Evolutionary conservation across 2,113 vertebrate species (phyloP), one percentile per base, ranked within the genome.

Genomic region (Dolichotis patagonum): DNA sequence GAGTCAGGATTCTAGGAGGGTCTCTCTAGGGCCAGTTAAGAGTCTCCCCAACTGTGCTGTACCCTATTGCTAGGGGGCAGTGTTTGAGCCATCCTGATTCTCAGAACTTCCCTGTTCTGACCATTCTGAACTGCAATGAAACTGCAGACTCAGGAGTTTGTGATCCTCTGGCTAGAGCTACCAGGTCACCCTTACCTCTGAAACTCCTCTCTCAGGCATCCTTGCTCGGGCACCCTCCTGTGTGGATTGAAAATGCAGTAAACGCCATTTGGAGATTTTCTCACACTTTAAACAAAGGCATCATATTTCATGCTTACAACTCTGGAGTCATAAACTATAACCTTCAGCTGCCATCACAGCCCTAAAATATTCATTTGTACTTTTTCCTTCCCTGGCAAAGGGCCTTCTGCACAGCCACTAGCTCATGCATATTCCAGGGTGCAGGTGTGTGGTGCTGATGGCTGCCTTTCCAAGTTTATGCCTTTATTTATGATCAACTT

Each of bases 201-300:
- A 1, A 17, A 43, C 28, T 77, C 63, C 62, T 58, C 93, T 10
- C 9, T 75, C 1, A 24, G 73, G 13, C 49, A 49, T 43, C 60
- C 60, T 30, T 13, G 11, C 38, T 88, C n/a, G 80, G 0, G 49
- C 73, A 65, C 46, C 46, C 4, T 95, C 63, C 69, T 14, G 52
- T 54, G 84, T 77, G 94, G 96, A 98, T 94, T 85, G 77, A 97
- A 95, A 92, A 96, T 52, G 85, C 90, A 38, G 35, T 90, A 93
- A 95, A 97, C 87, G 91, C 91, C 95, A 90, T 96, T 97, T 96
- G 91, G 93, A 92, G 96, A 91, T 95, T 94, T 96, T 88, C 88
- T 94, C 94, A 49, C 94, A 84, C 91, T 97, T 96, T 91, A 95
- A 94, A 95, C 58, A 96, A 96, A 92, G 96, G 94, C 54, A 30